Percentiles rank a stretch among this genome's conserved stretches.
phyloP scores from a whole-genome alignment of 2,888 invertebrate species.

The Amblyjoppa proteus region DNA sequence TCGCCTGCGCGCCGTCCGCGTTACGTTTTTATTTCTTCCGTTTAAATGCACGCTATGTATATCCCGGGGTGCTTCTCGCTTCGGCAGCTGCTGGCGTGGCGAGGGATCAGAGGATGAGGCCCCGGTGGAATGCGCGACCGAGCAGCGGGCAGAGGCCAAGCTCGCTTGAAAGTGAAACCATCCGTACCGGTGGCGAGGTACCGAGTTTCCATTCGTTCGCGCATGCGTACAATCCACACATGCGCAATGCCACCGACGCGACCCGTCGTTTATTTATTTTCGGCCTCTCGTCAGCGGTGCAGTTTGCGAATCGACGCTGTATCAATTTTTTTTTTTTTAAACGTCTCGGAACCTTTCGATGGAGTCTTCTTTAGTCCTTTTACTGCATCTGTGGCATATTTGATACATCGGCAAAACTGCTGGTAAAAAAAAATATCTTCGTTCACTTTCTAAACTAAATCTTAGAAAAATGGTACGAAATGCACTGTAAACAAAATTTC shows the following conservation, averaged over 20 bases:
- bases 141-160: slow-evolving; percentile 69
- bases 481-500: no score
- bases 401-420: no score
- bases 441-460: background rate
- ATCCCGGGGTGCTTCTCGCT: slow-evolving; percentile 28
- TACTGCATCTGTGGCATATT: no score
- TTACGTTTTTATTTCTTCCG: slow-evolving; percentile 67
- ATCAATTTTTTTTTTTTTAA: no score
- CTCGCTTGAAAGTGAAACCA: slow-evolving; percentile 72
- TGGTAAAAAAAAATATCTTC: no score
- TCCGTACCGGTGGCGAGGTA: slow-evolving; percentile 54
- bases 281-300: background rate
- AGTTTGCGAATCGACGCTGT: no score
- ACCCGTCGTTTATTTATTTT: background rate
- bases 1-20: slow-evolving; percentile 55
- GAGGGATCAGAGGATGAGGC: slow-evolving; percentile 56
- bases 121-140: slow-evolving; percentile 65
- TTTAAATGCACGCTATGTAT: slow-evolving; percentile 27
- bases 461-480: background rate
- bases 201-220: slow-evolving; percentile 52
- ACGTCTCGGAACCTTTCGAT: no score
- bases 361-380: no score
- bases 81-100: slow-evolving; percentile 45
- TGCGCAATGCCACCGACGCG: background rate
- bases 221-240: slow-evolving; percentile 30